phyloP scores from a whole-genome alignment of 2,113 vertebrate genomes.

The Hemiprocne comata region DNA sequence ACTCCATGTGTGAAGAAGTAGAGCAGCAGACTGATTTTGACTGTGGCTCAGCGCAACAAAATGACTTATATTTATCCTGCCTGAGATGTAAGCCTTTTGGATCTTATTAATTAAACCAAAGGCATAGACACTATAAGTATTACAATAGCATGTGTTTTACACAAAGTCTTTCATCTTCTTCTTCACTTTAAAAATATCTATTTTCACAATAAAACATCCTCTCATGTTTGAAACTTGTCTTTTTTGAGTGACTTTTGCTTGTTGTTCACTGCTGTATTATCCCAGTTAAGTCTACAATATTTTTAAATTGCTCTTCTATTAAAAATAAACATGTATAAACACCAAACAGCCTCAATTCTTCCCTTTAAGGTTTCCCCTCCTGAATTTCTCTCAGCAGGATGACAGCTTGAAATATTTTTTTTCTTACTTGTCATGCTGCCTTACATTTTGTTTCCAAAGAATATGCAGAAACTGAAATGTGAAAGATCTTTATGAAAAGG shows the following conservation, averaged over 20 bases:
- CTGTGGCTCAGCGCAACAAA: conserved; percentile 23
- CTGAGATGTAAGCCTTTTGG: conserved; percentile 65
- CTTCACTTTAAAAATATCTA: conserved; percentile 63
- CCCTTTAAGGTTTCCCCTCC: conserved; percentile 46
- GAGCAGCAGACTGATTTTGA: conserved; percentile 45
- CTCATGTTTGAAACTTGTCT: conserved; percentile 72
- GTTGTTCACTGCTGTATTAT: conserved; percentile 55
- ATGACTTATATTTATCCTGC: conserved; percentile 58
- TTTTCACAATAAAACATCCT: conserved; percentile 61
- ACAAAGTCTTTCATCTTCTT: conserved; percentile 61
- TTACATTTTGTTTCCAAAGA: conserved; percentile 33
- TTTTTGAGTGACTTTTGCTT: conserved; percentile 69
- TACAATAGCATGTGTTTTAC: conserved; percentile 69
- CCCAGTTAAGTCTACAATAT: conserved; percentile 73
- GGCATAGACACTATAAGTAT: conserved; percentile 45
- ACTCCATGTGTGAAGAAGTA: background rate
- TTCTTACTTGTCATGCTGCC: conserved; percentile 44
- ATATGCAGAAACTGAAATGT: background rate
- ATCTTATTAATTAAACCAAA: conserved; percentile 68
- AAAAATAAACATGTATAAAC: conserved; percentile 72
- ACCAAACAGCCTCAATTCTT: conserved; percentile 59
- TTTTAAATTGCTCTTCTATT: conserved; percentile 69
- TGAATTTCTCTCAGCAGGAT: conserved; percentile 67
- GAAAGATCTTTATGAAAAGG: conserved; percentile 17
- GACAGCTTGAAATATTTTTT: conserved; percentile 64